These are phyloP conservation scores for Epizoanthus scotinus DNA, from an alignment of 92 coral and sea anemone species.

Conservation along the genomic window DNA sequence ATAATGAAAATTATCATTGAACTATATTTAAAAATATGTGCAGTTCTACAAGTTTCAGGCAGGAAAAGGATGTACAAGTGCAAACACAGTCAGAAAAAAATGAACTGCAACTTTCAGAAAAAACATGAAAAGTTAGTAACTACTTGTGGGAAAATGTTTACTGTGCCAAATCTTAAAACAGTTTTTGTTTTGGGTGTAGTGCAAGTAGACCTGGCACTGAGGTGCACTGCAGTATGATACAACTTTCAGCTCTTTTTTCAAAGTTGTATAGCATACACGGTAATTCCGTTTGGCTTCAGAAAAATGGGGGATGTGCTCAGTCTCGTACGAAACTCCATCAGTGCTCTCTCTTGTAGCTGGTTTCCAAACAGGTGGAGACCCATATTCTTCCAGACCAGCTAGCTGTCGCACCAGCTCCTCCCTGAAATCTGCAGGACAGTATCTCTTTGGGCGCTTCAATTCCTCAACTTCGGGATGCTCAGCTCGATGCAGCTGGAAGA, in stretches of 20 bases:
- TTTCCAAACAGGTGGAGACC: too few species aligned
- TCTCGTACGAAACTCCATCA: slow-evolving; percentile 13
- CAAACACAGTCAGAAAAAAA: too few species aligned
- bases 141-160: too few species aligned
- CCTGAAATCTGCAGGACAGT: slow-evolving; percentile 44
- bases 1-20: too few species aligned
- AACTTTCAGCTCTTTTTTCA: slow-evolving; percentile 27
- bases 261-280: slow-evolving; percentile 34
- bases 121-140: too few species aligned
- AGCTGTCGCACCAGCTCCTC: slow-evolving; percentile 47
- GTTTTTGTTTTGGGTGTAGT: slow-evolving; percentile 39
- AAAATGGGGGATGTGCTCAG: slow-evolving; percentile 43
- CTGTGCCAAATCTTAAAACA: slow-evolving; percentile 45
- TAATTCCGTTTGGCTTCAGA: slow-evolving; percentile 41
- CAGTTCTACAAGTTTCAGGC: too few species aligned
- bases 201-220: slow-evolving; percentile 43
- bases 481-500: slow-evolving; percentile 43
- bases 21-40: too few species aligned
- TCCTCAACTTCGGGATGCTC: slow-evolving; percentile 31
- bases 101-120: too few species aligned
- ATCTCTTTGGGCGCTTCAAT: slow-evolving; percentile 19
- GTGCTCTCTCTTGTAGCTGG: too few species aligned
- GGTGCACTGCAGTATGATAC: slow-evolving; percentile 43
- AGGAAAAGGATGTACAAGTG: too few species aligned
- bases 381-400: slow-evolving; percentile 44